Percentiles rank a stretch among this genome's conserved stretches.
Evolutionary conservation across 2,888 invertebrate species (phyloP).

Genomic region (Odontocerum albicorne): DNA sequence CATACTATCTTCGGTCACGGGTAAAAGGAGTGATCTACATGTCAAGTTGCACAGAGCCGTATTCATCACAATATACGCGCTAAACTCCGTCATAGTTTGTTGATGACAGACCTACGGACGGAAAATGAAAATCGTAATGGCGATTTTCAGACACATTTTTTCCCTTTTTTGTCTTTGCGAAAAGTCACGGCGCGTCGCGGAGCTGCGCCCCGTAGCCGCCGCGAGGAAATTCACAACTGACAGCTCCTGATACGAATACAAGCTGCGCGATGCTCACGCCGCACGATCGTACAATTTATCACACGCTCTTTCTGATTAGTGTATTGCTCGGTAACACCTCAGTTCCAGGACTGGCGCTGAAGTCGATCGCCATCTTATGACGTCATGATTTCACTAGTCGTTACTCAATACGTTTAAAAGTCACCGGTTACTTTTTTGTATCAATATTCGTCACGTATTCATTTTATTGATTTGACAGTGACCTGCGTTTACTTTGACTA

Average conservation of each 20-base stretch:
- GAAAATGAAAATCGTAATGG: constrained; percentile 16
- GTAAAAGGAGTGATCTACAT: constrained; percentile 10
- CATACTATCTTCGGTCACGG: constrained; percentile 8
- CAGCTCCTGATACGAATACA: constrained; percentile 7
- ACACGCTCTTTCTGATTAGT: no score
- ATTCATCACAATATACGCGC: neutral
- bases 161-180: constrained; percentile 8
- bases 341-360: no score
- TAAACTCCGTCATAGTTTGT: constrained; percentile 15
- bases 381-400: no score
- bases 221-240: constrained; percentile 21
- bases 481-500: no score
- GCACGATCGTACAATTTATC: no score
- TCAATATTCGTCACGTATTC: no score
- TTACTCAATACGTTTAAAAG: no score
- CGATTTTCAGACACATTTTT: constrained; percentile 20
- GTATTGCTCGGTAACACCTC: no score
- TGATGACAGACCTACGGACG: constrained; percentile 12
- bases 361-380: no score
- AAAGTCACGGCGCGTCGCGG: constrained; percentile 5
- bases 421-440: no score
- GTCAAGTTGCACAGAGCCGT: constrained; percentile 8
- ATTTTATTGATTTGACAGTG: no score
- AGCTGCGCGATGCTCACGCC: constrained; percentile 18
- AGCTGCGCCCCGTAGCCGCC: constrained; percentile 9